Base-by-base conservation (phyloP, 2,888 invertebrate genomes). In the Pecten maximus region DNA sequence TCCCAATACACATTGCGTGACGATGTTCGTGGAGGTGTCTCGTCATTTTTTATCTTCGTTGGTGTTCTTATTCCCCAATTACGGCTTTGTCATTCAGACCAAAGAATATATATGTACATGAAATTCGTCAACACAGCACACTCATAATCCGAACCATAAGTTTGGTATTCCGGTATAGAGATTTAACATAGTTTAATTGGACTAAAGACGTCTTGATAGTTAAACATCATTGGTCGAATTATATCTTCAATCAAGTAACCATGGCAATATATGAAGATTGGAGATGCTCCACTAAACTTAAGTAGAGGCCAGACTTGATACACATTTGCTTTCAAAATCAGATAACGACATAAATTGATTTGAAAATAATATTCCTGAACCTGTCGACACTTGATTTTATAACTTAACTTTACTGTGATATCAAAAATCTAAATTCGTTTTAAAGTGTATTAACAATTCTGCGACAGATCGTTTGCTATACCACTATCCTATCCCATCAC, bases 1-100 rank as follows among this genome's bases (percentile, higher is more conserved):
- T 74, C 74, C 74, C 74, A 74, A 74, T 74, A 74, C 74, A 74
- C 74, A 74, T 35, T 74, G 74, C 35, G 74, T 74, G 74, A 74
- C 35, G 74, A 35, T 74, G 10, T 74, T 74, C 35, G 74, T 74
- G 74, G 74, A 74, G 28, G 28, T 74, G 74, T 74, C 74, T 28
- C 74, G 74, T 74, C 74, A 74, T 74, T 74, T 28, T 74, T 35
- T 15, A 35, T 28, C 74, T 19, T 10, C 74, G 74, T 74, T 74
- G 74, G 74, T 74, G 74, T 74, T 74, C 74, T 28, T 28, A 10
- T 35, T 1, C 35, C 23, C 28, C n/a, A n/a, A 23, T 35, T 23
- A 74, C 35, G 35, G 35, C 74, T 35, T 54, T n/a, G 35, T 74
- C 0, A 74, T 74, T 23, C 12, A 74, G 74, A 74, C 74, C 74